phyloP scores from a whole-genome alignment of 2,888 invertebrate genomes.

The Plagiodera versicolora region DNA sequence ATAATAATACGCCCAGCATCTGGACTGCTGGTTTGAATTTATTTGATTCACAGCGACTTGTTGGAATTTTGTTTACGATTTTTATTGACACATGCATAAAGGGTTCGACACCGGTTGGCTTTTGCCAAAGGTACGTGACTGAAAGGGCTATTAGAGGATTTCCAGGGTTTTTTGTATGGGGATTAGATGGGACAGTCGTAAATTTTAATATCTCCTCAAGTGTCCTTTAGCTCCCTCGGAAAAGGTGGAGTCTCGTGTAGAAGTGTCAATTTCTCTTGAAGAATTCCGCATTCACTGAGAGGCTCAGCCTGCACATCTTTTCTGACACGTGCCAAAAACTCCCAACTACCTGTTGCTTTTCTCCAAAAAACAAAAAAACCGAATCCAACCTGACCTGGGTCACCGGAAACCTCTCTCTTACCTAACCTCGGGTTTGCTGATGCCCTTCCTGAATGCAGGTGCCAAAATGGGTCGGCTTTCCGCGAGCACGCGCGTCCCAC shows the following conservation, averaged over 20 bases:
- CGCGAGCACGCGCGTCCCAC: slow-evolving; percentile 6
- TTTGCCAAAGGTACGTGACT: slow-evolving; percentile 19
- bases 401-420: not conserved
- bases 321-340: not conserved
- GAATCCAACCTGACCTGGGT: not conserved
- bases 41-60: not conserved
- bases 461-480: slow-evolving; percentile 10
- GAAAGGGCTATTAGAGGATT: slow-evolving; percentile 14
- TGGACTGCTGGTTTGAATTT: not conserved
- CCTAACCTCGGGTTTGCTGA: not conserved
- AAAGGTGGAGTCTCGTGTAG: too few species aligned
- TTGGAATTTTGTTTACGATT: slow-evolving; percentile 16
- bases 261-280: not conserved
- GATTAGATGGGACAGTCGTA: slow-evolving; percentile 5
- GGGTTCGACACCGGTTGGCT: slow-evolving; percentile 16
- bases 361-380: not conserved
- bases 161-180: slow-evolving; percentile 9
- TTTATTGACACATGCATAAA: slow-evolving; percentile 17
- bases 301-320: too few species aligned
- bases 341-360: not conserved
- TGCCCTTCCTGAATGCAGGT: slow-evolving; percentile 6
- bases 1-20: slow-evolving; percentile 15
- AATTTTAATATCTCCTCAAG: slow-evolving; percentile 10
- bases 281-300: too few species aligned
- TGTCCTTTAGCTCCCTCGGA: not conserved